Percentiles rank a stretch among this genome's conserved stretches.
Evolutionary conservation across 2,113 vertebrate species (phyloP).

Genomic region (Brachyistius frenatus): DNA sequence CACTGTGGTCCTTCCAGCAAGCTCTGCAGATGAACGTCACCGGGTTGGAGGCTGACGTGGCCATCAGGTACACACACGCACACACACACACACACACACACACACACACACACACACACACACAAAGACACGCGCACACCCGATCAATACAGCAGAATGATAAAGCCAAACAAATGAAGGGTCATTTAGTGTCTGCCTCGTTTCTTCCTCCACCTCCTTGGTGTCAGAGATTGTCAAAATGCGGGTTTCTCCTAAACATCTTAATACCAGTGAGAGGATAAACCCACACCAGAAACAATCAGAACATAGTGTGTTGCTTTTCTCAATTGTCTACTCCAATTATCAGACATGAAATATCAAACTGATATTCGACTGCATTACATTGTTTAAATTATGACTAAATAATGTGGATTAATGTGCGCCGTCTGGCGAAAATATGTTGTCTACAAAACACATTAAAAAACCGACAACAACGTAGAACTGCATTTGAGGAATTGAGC

Average conservation of each 20-base stretch:
- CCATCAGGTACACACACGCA: constrained; percentile 86
- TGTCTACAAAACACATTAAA: too few species aligned
- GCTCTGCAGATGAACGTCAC: constrained; percentile 90
- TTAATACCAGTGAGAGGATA: too few species aligned
- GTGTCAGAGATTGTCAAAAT: constrained; percentile 56
- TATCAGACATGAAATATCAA: not conserved
- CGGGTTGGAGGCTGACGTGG: constrained; percentile 91
- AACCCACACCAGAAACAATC: not conserved
- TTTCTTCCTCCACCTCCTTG: constrained; percentile 67
- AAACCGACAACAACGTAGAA: not conserved
- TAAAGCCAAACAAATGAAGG: constrained; percentile 26
- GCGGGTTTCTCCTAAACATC: not conserved
- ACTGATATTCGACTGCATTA: not conserved
- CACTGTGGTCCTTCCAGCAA: constrained; percentile 94
- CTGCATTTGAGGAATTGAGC: not conserved
- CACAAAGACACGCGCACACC: not conserved
- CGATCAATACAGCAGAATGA: constrained; percentile 33
- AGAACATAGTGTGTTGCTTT: not conserved
- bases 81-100: not conserved
- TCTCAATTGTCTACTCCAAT: not conserved
- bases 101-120: not conserved
- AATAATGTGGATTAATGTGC: too few species aligned
- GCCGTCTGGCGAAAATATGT: too few species aligned
- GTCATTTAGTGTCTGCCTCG: not conserved
- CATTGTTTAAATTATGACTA: not conserved